These are phyloP conservation scores for Siniperca knerii DNA, from an alignment of 2,113 vertebrate genomes.

Conservation along the genomic window DNA sequence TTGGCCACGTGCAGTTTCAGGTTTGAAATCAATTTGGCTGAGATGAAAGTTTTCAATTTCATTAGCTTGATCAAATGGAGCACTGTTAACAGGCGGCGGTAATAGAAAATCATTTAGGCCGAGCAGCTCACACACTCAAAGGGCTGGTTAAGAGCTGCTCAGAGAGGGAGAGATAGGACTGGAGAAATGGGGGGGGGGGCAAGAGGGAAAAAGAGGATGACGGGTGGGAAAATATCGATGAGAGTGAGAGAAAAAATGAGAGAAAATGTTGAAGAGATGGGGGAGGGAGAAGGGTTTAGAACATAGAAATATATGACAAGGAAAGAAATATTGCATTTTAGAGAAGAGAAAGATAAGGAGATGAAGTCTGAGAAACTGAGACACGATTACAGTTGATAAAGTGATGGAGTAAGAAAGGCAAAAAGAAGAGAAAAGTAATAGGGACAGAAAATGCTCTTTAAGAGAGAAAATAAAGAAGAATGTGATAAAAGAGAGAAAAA, in stretches of 20 bases:
- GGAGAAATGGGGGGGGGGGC: conserved; percentile 1
- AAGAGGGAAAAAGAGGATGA: conserved; percentile 13
- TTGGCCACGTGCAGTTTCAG: conserved; percentile 57
- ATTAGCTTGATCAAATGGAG: conserved; percentile 86
- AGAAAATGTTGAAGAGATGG: conserved; percentile 35
- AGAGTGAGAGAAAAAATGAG: neutral
- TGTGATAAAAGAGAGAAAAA: conserved; percentile 12
- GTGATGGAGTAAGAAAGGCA: conserved; percentile 12
- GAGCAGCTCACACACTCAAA: conserved; percentile 72
- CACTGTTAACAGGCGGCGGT: conserved; percentile 82
- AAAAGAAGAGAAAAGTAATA: conserved; percentile 23
- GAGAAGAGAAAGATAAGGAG: conserved; percentile 5
- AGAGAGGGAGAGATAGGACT: conserved; percentile 48
- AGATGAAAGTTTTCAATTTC: conserved; percentile 87
- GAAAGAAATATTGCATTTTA: conserved; percentile 34
- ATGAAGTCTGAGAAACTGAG: conserved; percentile 23
- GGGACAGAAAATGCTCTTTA: conserved; percentile 5
- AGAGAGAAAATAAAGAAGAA: conserved; percentile 15
- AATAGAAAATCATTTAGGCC: conserved; percentile 85
- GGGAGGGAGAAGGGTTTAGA: neutral
- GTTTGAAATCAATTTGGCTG: conserved; percentile 84
- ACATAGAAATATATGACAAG: conserved; percentile 1
- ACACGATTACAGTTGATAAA: neutral
- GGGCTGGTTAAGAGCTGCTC: conserved; percentile 72
- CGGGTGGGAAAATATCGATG: conserved; percentile 45